Conservation (phyloP, 35 echinoderm and acorn worm genomes). For the Amphiura filiformis region DNA sequence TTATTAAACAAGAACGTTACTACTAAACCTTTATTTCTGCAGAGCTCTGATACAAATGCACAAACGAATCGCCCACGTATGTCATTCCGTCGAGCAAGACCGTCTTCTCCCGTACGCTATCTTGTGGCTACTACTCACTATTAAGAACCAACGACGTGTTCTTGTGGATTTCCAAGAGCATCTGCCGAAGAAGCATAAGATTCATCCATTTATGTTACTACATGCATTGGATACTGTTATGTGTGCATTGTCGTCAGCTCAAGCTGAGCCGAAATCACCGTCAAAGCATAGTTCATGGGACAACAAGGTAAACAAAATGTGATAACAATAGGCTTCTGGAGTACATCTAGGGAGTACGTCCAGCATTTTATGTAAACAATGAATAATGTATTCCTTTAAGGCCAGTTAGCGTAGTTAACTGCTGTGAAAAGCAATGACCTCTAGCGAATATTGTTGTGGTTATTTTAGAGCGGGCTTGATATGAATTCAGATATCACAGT, state of each 20-base stretch:
- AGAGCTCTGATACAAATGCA: not conserved
- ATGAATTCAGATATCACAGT: no score
- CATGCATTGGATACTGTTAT: not conserved
- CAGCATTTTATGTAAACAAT: no score
- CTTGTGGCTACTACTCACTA: not conserved
- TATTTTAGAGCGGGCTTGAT: no score
- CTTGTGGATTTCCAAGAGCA: not conserved
- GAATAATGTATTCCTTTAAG: no score
- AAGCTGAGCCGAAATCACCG: not conserved
- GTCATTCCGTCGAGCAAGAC: not conserved
- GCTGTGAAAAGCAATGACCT: no score
- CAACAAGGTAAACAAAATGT: no score
- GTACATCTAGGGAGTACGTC: no score
- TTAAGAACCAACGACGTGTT: not conserved
- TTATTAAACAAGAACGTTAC: no score
- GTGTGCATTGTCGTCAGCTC: not conserved
- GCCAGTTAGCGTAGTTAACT: no score
- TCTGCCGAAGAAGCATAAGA: not conserved
- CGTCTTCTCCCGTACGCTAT: not conserved
- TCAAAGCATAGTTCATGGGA: not conserved
- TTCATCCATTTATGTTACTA: not conserved
- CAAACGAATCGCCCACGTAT: not conserved
- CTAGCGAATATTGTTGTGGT: no score
- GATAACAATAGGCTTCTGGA: no score
- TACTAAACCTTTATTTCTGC: not conserved